Percentiles rank a stretch among this genome's conserved stretches.
phyloP scores from a whole-genome alignment of 2,797 vertebrate species.

The Xenopus petersii region DNA sequence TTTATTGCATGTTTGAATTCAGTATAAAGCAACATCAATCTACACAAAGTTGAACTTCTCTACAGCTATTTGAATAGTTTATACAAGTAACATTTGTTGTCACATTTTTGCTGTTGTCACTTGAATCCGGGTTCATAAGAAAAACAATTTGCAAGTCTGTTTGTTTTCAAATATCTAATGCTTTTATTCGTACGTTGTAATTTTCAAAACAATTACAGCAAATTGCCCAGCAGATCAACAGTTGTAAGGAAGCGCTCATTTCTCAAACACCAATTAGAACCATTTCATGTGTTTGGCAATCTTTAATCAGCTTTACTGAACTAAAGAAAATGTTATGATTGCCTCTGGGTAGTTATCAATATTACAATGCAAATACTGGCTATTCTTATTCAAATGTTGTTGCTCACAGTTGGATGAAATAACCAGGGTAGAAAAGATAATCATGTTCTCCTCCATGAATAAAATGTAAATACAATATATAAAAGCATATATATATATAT shows the following conservation, averaged over 20 bases:
- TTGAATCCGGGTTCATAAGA: not conserved
- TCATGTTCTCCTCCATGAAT: not conserved
- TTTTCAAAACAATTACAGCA: constrained; percentile 6
- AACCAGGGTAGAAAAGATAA: not conserved
- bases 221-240: not conserved
- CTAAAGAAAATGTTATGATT: constrained; percentile 4
- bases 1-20: too few relatives aligned
- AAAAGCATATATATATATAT: too few relatives aligned
- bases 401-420: not conserved
- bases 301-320: not conserved
- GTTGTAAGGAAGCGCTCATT: not conserved
- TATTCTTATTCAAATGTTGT: not conserved
- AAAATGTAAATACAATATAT: not conserved
- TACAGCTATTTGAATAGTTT: too few relatives aligned
- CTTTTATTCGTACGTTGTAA: not conserved
- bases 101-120: not conserved
- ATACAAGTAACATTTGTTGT: not conserved
- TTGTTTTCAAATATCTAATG: not conserved
- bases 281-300: not conserved
- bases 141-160: not conserved
- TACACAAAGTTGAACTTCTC: too few relatives aligned
- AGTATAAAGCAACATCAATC: too few relatives aligned
- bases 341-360: not conserved
- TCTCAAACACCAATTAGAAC: constrained; percentile 2
- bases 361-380: not conserved